Evolutionary conservation across 1,140 invertebrate genomes (phyloP), one percentile per base, ranked within the genome.

Genomic region (Pachyrhynchus sulphureomaculatus): DNA sequence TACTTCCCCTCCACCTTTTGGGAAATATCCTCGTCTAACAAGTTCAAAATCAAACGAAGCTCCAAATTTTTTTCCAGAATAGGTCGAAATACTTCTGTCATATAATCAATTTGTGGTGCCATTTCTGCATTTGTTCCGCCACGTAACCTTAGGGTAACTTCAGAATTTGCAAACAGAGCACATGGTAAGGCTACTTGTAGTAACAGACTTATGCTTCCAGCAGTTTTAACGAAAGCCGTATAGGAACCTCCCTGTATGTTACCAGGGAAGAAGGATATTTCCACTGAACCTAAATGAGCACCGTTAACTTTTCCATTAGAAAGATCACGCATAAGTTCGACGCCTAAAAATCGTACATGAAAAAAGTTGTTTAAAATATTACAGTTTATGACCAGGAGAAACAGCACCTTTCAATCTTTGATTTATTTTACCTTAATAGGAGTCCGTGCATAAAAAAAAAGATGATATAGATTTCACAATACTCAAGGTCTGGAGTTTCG

Each of bases 91-190:
- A 95, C 85, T 76, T 91, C 76, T 13, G 78, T 74, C n/a, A 85
- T 82, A 75, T 90, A 92, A 72, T 95, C 92, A 47, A 94, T 84
- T 66, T 91, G 92, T 0, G 94, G 93, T 0, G 93, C 91, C 88
- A 95, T 92, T 13, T 90, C 87, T 0, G 90, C 91, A 78, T 96
- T 95, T 10, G 94, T 96, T 12, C 94, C 94, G 8, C 94, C 94
- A 64, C 80, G 82, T 0, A 95, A 76, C 18, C 82, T 79, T 3
- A 95, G 69, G 0, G 74, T 79, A 0, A 86, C 81, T 0, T 75
- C 62, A 0, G 73, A 74, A 29, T 80, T 75, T 4, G 82, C 83
- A 75, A 91, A 90, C 18, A 95, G 70, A 0, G 88, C 80, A 70
- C 89, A 91, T 0, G 94, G 93, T 20, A 96, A 68, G 9, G 88